Evolutionary conservation across 1,140 invertebrate genomes (phyloP).

Genomic region (Trachymyrmex cornetzi): DNA sequence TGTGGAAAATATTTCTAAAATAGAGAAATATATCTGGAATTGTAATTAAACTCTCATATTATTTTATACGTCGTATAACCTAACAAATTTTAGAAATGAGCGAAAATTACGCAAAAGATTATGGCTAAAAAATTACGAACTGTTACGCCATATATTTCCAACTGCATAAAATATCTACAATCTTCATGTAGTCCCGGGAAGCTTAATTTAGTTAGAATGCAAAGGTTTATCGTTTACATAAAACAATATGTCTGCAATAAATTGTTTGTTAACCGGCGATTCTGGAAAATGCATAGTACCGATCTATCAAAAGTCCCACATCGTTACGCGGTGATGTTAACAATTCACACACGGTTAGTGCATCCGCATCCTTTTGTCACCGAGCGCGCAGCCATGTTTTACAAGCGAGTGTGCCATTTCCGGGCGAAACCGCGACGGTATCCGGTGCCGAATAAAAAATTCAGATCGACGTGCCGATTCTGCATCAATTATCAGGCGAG

Average conservation of each 20-base stretch:
- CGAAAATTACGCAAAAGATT: background rate
- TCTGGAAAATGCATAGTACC: slow-evolving; percentile 57
- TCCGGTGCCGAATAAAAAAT: slow-evolving; percentile 32
- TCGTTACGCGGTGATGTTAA: slow-evolving; percentile 61
- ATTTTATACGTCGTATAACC: background rate
- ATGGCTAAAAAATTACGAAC: slow-evolving; percentile 7
- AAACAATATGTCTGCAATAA: slow-evolving; percentile 56
- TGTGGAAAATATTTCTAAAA: background rate
- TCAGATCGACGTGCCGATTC: slow-evolving; percentile 36
- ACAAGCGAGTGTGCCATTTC: slow-evolving; percentile 43
- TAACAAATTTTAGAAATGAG: background rate
- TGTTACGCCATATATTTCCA: background rate
- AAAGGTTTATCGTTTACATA: slow-evolving; percentile 53
- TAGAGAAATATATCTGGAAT: background rate
- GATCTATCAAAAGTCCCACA: slow-evolving; percentile 62
- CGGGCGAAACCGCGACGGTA: slow-evolving; percentile 40
- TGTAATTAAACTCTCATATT: background rate
- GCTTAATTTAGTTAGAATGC: slow-evolving; percentile 48
- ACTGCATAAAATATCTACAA: slow-evolving; percentile 26
- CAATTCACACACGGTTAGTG: slow-evolving; percentile 64
- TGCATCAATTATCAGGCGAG: slow-evolving; percentile 45
- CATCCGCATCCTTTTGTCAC: slow-evolving; percentile 58
- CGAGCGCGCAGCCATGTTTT: slow-evolving; percentile 27
- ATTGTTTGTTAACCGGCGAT: slow-evolving; percentile 62
- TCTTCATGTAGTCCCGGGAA: slow-evolving; percentile 2